Base-by-base conservation (phyloP, 2,888 invertebrate genomes). In the Willowsia nigromaculata region DNA sequence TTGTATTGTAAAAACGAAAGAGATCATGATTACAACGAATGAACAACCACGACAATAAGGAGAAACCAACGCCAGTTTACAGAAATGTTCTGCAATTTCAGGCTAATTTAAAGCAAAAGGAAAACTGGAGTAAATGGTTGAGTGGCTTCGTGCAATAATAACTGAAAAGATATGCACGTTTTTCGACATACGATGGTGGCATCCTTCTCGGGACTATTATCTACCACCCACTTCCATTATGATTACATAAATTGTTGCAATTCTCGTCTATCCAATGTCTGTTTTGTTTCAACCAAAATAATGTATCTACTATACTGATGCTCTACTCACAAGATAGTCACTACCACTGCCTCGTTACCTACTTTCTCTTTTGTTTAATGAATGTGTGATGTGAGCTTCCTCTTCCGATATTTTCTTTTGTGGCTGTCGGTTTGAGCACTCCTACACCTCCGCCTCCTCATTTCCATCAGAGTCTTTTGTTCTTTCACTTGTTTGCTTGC, bases 31-130 rank as follows among this genome's bases (percentile, higher is more conserved):
- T 9, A 56, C 22, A 13, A 56, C 1, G 27, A n/a, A 7, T n/a
- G n/a, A 50, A 13, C 4, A 50, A 50, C n/a, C n/a, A n/a, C 50
- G 18, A 50, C 6, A 91, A 90, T 91, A 88, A 83, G 80, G 59
- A 59, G 25, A 4, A 22, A 0, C 15, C 27, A 27, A 5, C 18
- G 25, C 59, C 27, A 59, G 59, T 27, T 59, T 59, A 25, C 27
- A 11, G 27, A 59, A 27, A 6, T 80, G 59, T 59, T 18, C 56
- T 56, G 80, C 56, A 80, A 40, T 80, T 80, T 80, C n/a, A 80
- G 80, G 37, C 78, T 78, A 78, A 78, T 78, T 78, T 78, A 22
- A 47, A 50, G 13, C 6, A 78, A 33, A 78, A 53, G 53, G 53
- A 37, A 80, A 80, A 80, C 59, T 80, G 59, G 80, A 80, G 59